Evolutionary conservation across 2,113 vertebrate genomes (phyloP).

Genomic region (Gallinago jamesoni): DNA sequence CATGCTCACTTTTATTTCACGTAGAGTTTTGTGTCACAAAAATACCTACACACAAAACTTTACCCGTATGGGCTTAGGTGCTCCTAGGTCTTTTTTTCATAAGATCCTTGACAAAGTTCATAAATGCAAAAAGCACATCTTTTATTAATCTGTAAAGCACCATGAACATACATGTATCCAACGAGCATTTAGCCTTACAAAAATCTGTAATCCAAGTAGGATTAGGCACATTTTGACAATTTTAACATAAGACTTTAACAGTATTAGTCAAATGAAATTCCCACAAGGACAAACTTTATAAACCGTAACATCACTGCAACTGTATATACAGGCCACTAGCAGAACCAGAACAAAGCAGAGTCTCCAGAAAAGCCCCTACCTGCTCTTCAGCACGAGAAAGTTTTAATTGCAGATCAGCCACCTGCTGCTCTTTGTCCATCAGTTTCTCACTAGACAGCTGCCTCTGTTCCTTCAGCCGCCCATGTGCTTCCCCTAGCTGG

Average conservation of each 20-base stretch:
- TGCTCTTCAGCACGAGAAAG: slow-evolving; percentile 92
- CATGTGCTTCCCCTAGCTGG: slow-evolving; percentile 93
- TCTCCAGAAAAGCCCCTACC: slow-evolving; percentile 68
- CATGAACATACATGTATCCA: background rate
- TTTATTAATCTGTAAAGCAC: background rate
- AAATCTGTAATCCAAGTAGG: background rate
- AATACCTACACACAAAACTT: background rate
- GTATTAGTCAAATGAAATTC: background rate
- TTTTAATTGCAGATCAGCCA: slow-evolving; percentile 92
- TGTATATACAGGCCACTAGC: background rate
- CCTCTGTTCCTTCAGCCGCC: slow-evolving; percentile 96
- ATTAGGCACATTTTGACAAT: background rate
- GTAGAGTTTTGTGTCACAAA: background rate
- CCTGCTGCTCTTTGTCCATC: slow-evolving; percentile 95
- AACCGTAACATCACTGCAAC: background rate
- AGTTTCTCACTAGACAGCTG: slow-evolving; percentile 96
- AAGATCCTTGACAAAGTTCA: background rate
- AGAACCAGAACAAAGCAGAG: background rate
- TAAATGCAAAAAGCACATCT: background rate
- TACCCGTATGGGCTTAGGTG: background rate
- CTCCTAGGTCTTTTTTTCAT: background rate
- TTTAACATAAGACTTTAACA: no score
- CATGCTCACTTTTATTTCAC: background rate
- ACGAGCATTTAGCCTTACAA: background rate
- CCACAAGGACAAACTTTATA: background rate